A percentile compares a stretch with the other conserved stretches of the same genome.
phyloP scores from a whole-genome alignment of 2,888 invertebrate species.

The Biston stratarius region DNA sequence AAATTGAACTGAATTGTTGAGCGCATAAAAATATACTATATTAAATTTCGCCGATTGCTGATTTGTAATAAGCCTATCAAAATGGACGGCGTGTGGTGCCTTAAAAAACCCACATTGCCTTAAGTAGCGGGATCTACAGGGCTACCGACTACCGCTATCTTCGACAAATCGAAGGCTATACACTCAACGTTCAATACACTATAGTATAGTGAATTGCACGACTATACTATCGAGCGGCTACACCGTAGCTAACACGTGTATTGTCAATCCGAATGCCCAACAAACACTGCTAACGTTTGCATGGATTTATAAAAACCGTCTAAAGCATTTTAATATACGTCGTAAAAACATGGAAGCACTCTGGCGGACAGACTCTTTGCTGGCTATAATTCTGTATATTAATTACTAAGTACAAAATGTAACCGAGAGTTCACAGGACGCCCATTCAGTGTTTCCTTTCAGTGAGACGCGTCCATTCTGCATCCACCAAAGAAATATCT shows the following conservation, averaged over 20 bases:
- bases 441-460: slow-evolving; percentile 7
- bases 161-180: slow-evolving; percentile 14
- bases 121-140: slow-evolving; percentile 44
- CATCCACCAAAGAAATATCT: not conserved
- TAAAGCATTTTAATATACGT: slow-evolving; percentile 76
- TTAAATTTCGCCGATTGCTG: slow-evolving; percentile 16
- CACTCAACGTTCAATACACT: slow-evolving; percentile 42
- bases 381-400: slow-evolving; percentile 63
- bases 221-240: slow-evolving; percentile 39
- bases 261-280: slow-evolving; percentile 75
- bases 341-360: slow-evolving; percentile 85
- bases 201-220: too few species aligned
- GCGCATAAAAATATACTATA: slow-evolving; percentile 11
- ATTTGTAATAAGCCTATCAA: slow-evolving; percentile 48
- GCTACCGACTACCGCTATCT: slow-evolving; percentile 37
- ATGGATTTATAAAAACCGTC: slow-evolving; percentile 73
- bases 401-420: slow-evolving; percentile 36
- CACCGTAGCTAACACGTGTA: slow-evolving; percentile 60
- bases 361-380: slow-evolving; percentile 84
- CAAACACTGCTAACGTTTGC: slow-evolving; percentile 61
- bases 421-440: slow-evolving; percentile 23
- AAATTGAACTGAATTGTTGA: slow-evolving; percentile 7
- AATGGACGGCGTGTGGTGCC: slow-evolving; percentile 59
- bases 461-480: not conserved
- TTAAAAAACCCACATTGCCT: slow-evolving; percentile 52